Evolutionary conservation across 1,140 invertebrate genomes (phyloP), one percentile per base, ranked within the genome.

Genomic region (Sminthurinus signatus): DNA sequence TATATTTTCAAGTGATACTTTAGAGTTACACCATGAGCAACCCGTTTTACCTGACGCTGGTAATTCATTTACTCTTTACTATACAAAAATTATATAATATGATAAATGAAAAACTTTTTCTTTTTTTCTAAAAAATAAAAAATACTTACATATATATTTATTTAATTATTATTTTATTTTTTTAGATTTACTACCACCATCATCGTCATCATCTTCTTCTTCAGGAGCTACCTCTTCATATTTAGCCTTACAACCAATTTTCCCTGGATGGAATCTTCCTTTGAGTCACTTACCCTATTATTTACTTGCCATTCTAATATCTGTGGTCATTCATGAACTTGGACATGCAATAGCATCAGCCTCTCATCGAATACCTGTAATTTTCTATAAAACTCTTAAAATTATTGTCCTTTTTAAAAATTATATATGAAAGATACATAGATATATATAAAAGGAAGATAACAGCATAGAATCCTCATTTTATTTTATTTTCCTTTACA

Each of bases 201-300:
- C 55, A 19, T 43, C 48, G 39, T 58, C 55, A 1, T 29, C 43
- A 32, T 42, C 52, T 1, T 19, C 56, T 19, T 59, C 59, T 21
- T 39, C 56, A 2, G n/a, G n/a, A n/a, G 60, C 55, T 19, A 62
- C 61, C 25, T 62, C 69, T 19, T 61, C 64, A 3, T 71, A 71
- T 54, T 52, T 71, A 31, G 67, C 70, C 15, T 68, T 71, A 43
- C 70, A 71, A 39, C 70, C 70, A 23, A 66, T 71, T 64, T 48
- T 72, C 19, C 70, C 70, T 0, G 70, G 70, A n/a, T 72, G 67
- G 67, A 72, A 72, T 51, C 56, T 72, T 14, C 70, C 70, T n/a
- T 44, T 72, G 10, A 58, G 56, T 29, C 64, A 72, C 23, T 57
- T 72, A 19, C 70, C 70, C 2, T 69, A 69, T 32, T 72, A 72